A percentile compares a stretch with the other conserved stretches of the same genome.
Conservation (phyloP, 2,888 invertebrate species). For the Acanthosepion pharaonis region DNA sequence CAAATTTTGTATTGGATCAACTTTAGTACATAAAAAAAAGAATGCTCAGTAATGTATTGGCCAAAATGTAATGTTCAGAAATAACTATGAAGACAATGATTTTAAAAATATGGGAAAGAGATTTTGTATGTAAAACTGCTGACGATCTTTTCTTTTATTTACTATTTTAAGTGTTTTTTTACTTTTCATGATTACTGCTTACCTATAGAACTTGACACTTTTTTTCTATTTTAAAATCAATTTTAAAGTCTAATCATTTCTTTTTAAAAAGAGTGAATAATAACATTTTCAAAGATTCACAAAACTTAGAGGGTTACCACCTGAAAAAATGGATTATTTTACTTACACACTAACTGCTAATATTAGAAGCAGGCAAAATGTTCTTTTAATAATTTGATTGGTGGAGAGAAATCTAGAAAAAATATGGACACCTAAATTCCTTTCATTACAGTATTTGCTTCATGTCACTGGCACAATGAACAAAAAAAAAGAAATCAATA, state of each 20-base stretch:
- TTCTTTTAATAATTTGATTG: background rate
- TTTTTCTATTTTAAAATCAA: background rate
- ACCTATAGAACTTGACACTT: background rate
- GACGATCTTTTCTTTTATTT: no score
- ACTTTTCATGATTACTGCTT: background rate
- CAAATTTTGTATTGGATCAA: no score
- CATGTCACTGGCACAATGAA: background rate
- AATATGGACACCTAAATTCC: background rate
- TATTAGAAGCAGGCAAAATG: background rate
- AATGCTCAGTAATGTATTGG: no score
- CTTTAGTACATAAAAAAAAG: no score
- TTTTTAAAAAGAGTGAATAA: background rate
- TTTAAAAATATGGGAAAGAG: no score
- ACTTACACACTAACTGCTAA: background rate
- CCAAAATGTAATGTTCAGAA: no score
- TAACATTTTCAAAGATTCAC: background rate
- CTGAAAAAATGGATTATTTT: background rate
- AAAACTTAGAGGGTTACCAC: background rate
- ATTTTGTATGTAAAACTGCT: no score
- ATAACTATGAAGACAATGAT: no score
- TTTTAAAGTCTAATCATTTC: no score
- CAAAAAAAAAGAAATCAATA: background rate
- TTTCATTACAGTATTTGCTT: background rate
- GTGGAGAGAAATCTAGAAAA: background rate
- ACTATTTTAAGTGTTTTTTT: no score